Conservation (phyloP, 2,888 invertebrate genomes). For the Macrophya annulata region DNA sequence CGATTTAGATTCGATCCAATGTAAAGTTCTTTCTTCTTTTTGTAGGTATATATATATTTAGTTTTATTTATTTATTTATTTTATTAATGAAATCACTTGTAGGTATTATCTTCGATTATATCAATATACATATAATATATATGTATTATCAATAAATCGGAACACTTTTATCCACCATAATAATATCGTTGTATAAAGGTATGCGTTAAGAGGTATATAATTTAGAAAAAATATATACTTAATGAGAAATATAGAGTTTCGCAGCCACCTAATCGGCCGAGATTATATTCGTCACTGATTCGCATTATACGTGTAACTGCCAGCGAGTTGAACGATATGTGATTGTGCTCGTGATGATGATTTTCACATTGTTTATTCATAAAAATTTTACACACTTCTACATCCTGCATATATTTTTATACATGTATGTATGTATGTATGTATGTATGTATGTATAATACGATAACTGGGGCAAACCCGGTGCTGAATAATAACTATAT, state of each 20-base stretch:
- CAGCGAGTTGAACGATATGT: background rate
- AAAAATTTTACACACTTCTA: background rate
- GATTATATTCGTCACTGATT: slow-evolving; percentile 4
- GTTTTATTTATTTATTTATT: no score
- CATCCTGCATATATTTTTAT: background rate
- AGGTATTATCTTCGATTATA: no score
- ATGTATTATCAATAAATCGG: no score
- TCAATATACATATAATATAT: no score
- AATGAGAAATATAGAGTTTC: background rate
- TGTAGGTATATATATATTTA: no score
- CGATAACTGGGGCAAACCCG: background rate
- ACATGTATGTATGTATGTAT: no score
- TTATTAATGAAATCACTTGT: no score
- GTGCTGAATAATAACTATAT: background rate
- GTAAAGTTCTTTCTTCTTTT: no score
- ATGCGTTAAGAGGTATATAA: no score
- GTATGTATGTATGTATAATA: background rate
- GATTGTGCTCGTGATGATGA: background rate
- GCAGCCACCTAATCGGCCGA: background rate
- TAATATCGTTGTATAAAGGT: no score
- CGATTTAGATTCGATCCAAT: no score
- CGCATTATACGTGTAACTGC: background rate
- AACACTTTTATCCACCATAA: no score
- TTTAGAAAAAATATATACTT: background rate
- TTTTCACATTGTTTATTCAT: background rate